Evolutionary conservation across 1,140 invertebrate genomes (phyloP).

Genomic region (Philaenus spumarius): DNA sequence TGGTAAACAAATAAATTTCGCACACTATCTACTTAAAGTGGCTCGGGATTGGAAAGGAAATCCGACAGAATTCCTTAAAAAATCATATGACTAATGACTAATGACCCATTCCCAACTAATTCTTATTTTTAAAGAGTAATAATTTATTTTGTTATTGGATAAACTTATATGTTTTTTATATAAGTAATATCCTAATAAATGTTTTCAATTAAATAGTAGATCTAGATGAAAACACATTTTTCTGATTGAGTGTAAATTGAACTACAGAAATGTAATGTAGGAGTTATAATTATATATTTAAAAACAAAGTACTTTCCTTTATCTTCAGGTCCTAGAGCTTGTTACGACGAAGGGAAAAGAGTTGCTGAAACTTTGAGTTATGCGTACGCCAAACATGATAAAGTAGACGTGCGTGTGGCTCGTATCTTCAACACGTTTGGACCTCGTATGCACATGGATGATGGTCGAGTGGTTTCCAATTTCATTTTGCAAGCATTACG

Average conservation of each 20-base stretch:
- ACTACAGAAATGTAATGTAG: neutral
- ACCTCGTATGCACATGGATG: conserved; percentile 99
- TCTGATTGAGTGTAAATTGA: too few species aligned
- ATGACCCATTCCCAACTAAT: too few species aligned
- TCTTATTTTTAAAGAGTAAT: too few species aligned
- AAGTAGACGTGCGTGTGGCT: conserved; percentile 89
- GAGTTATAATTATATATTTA: neutral
- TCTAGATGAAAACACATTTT: too few species aligned
- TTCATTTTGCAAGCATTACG: conserved; percentile 96
- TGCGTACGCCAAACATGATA: conserved; percentile 95
- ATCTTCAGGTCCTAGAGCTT: conserved; percentile 74
- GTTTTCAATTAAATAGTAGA: too few species aligned
- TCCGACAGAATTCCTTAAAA: too few species aligned
- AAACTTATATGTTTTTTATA: neutral
- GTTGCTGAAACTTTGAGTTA: conserved; percentile 95
- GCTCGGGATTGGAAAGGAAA: too few species aligned
- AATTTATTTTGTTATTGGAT: too few species aligned
- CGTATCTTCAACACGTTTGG: conserved; percentile 99
- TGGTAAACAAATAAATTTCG: too few species aligned
- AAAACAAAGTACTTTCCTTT: neutral
- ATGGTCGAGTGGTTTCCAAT: conserved; percentile 97
- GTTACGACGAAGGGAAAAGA: conserved; percentile 98
- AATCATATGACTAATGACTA: too few species aligned
- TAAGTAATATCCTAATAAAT: too few species aligned
- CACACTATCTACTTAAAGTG: too few species aligned